Evolutionary conservation across 2,113 vertebrate species (phyloP), one percentile per base, ranked within the genome.

Genomic region (Poicephalus meyeri): DNA sequence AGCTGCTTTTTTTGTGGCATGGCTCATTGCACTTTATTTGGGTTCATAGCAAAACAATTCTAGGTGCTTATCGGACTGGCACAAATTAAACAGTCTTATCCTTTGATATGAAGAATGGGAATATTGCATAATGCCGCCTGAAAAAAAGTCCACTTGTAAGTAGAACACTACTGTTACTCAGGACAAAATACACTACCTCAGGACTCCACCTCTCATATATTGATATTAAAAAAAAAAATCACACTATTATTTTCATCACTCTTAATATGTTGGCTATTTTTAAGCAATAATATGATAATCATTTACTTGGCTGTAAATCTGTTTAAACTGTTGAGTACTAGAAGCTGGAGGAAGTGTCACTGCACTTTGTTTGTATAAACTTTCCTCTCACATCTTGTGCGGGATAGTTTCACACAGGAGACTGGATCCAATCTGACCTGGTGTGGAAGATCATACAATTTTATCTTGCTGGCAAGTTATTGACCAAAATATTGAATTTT

Each of bases 401-500:
- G 19, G 31, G 23, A 35, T 78, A 26, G 8, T 55, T 96, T 92
- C 80, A 86, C 64, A 68, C 35, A 86, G 60, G 28, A 93, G 46
- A 46, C 23, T 86, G 55, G 11, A 74, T 80, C 94, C 4, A 3
- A 78, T 66, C 52, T 84, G 42, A 60, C 55, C 69, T 86, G 33
- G 39, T 88, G 24, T 86, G 56, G 83, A 86, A 94, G 64, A 95
- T 89, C 83, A 88, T 91, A 78, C 29, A 55, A 93, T 95, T 96
- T 95, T 71, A 74, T 88, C 72, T 78, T 92, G 21, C 52, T 92
- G 35, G 42, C 13, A 90, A 79, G 76, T 56, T 91, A 88, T 76
- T 91, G 92, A 91, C 70, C 65, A 91, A 95, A 92, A 89, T 92
- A 74, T 65, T 84, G 90, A 80, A 86, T 91, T 93, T 76, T 66